Evolutionary conservation across 2,888 invertebrate species (phyloP).

Genomic region (Thymelicus lineola): DNA sequence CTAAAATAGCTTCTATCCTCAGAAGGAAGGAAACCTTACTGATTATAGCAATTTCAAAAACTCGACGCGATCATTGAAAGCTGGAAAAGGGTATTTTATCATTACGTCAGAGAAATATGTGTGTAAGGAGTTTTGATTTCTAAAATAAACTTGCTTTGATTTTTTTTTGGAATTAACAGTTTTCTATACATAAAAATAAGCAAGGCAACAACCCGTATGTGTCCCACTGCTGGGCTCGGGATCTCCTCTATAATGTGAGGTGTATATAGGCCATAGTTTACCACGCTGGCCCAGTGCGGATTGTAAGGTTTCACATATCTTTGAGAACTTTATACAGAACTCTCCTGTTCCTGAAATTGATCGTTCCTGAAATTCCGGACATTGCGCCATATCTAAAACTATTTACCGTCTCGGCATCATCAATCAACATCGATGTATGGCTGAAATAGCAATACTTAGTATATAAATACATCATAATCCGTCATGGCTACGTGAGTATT

Average conservation of each 20-base stretch:
- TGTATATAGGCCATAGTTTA: no score
- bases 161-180: background rate
- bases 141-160: background rate
- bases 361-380: background rate
- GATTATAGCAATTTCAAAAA: slow-evolving; percentile 17
- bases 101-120: background rate
- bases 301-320: no score
- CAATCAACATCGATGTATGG: slow-evolving; percentile 61
- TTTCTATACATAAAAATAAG: no score
- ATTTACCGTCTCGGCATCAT: slow-evolving; percentile 48
- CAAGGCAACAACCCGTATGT: no score
- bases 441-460: slow-evolving; percentile 50
- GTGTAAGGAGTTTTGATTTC: background rate
- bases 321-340: no score
- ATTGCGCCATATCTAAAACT: slow-evolving; percentile 21
- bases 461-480: slow-evolving; percentile 67
- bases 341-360: background rate
- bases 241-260: no score
- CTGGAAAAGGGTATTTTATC: slow-evolving; percentile 11
- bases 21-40: slow-evolving; percentile 14
- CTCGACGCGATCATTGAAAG: slow-evolving; percentile 16
- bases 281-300: no score
- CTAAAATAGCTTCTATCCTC: slow-evolving; percentile 14
- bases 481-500: slow-evolving; percentile 57
- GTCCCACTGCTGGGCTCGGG: no score